Conservation (phyloP, 2,888 invertebrate species). For the Aphodius granarius region DNA sequence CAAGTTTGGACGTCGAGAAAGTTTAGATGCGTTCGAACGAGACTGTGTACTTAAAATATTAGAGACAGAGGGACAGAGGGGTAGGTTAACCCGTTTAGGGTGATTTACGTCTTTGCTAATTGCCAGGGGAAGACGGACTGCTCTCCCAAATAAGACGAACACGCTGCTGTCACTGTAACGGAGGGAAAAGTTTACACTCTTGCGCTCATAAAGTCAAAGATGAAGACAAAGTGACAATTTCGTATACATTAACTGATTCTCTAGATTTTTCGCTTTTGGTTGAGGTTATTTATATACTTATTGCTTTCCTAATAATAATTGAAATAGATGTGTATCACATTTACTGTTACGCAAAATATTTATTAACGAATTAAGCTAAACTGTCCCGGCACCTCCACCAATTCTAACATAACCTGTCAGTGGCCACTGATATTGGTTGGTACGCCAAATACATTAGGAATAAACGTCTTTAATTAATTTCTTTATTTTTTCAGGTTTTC, state of each 20-base stretch:
- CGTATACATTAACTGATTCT: neutral
- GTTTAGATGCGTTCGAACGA: neutral
- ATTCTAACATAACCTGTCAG: too few species aligned
- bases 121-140: constrained; percentile 38
- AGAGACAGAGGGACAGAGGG: constrained; percentile 35
- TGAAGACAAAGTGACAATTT: neutral
- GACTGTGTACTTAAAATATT: constrained; percentile 45
- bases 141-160: neutral
- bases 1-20: neutral
- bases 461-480: neutral
- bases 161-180: neutral
- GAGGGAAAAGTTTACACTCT: neutral
- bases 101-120: constrained; percentile 47
- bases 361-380: too few species aligned
- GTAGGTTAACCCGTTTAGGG: constrained; percentile 43
- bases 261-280: neutral
- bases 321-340: too few species aligned
- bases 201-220: neutral
- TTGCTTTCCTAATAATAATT: too few species aligned
- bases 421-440: too few species aligned
- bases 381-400: too few species aligned
- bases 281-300: too few species aligned
- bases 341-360: too few species aligned
- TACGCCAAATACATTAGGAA: neutral
- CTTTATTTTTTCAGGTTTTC: constrained; percentile 56